Evolutionary conservation across 64 coral and sea anemone genomes (phyloP).

Genomic region (Actinia tenebrosa): DNA sequence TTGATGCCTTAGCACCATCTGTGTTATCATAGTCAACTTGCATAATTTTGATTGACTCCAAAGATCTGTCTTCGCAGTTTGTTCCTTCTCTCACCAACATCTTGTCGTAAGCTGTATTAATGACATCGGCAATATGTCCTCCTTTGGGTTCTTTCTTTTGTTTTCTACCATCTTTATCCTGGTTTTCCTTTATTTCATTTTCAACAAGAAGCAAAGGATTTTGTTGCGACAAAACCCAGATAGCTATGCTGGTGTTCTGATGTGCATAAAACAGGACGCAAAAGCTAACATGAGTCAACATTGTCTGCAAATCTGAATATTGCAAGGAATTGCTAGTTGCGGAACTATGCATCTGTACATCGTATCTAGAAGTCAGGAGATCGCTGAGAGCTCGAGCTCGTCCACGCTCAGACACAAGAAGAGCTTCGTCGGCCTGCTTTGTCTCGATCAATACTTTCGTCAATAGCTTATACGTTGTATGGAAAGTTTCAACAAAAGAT

Average conservation of each 20-base stretch:
- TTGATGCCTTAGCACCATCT: neutral
- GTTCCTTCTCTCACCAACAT: neutral
- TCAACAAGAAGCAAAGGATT: neutral
- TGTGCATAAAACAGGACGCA: neutral
- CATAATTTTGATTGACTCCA: neutral
- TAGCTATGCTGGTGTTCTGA: neutral
- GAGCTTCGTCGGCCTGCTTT: neutral
- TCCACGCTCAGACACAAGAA: neutral
- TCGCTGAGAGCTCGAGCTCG: neutral
- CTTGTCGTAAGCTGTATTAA: neutral
- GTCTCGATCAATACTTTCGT: neutral
- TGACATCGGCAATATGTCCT: neutral
- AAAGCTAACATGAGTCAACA: neutral
- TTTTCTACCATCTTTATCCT: neutral
- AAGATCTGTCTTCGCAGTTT: neutral
- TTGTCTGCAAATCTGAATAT: neutral
- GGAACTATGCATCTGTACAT: neutral
- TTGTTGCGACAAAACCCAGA: neutral
- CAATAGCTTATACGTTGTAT: neutral
- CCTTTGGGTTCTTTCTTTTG: neutral
- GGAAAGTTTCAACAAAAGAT: neutral
- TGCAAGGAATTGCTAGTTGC: neutral
- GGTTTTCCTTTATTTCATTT: neutral
- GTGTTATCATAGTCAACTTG: neutral
- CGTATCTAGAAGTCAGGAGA: neutral